Evolutionary conservation across 2,888 invertebrate species (phyloP).

Genomic region (Anagyrus pseudococci): DNA sequence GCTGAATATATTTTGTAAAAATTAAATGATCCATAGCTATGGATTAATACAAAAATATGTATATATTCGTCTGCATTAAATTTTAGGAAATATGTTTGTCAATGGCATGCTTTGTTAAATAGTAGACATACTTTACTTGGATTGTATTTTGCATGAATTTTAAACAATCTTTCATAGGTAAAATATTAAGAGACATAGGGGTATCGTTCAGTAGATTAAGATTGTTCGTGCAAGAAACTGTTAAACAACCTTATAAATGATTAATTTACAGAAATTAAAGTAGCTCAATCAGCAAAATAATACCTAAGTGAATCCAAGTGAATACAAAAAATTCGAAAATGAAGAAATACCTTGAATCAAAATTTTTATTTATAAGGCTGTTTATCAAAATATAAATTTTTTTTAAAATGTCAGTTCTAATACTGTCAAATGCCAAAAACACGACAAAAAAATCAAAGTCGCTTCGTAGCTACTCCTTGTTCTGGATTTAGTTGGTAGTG

Average conservation of each 20-base stretch:
- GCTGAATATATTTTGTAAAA: background rate
- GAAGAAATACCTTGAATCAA: background rate
- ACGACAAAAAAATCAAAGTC: slow-evolving; percentile 7
- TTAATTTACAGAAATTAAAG: too few relatives aligned
- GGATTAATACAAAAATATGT: background rate
- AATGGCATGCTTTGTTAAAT: slow-evolving; percentile 32
- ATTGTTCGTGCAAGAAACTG: too few relatives aligned
- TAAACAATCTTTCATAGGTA: slow-evolving; percentile 8
- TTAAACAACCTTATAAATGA: too few relatives aligned
- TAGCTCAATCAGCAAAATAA: too few relatives aligned
- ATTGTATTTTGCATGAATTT: slow-evolving; percentile 28
- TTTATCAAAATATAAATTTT: background rate
- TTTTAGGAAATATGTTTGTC: background rate
- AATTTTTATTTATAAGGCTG: background rate
- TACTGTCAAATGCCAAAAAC: background rate
- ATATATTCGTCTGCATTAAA: background rate
- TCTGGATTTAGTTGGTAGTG: slow-evolving; percentile 36
- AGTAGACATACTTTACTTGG: slow-evolving; percentile 25
- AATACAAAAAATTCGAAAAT: too few relatives aligned
- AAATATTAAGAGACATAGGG: too few relatives aligned
- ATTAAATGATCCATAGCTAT: background rate
- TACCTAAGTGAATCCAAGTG: too few relatives aligned
- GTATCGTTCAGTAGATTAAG: too few relatives aligned
- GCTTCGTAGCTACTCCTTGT: slow-evolving; percentile 27
- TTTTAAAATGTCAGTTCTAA: background rate